Percentiles rank a stretch among this genome's conserved stretches.
Evolutionary conservation across 2,797 vertebrate species (phyloP).

Genomic region (Pseudochromis fuscus): DNA sequence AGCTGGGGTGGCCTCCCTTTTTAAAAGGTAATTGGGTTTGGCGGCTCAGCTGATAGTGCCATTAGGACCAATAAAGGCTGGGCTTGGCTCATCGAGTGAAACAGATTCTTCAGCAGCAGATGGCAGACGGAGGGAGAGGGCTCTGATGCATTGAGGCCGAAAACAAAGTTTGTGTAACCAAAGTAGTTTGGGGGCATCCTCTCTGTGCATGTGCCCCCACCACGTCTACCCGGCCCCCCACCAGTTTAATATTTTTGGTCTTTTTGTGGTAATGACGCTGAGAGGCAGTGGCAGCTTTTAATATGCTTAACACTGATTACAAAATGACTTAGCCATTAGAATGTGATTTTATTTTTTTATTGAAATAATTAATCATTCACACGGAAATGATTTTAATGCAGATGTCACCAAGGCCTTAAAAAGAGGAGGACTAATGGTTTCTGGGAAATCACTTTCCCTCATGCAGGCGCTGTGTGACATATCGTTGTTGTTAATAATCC

Average conservation of each 20-base stretch:
- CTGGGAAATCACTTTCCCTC: conserved; percentile 36
- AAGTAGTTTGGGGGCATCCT: conserved; percentile 82
- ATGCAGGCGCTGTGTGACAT: neutral
- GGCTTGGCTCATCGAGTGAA: conserved; percentile 89
- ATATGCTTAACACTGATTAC: conserved; percentile 52
- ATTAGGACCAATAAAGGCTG: conserved; percentile 91
- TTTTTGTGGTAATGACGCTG: conserved; percentile 1
- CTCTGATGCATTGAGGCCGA: conserved; percentile 82
- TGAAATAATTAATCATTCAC: conserved; percentile 58
- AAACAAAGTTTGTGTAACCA: conserved; percentile 90
- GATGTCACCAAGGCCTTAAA: neutral
- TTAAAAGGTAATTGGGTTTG: conserved; percentile 91
- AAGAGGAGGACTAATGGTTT: conserved; percentile 23
- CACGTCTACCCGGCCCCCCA: neutral
- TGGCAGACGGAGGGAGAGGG: conserved; percentile 84
- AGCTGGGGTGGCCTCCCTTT: conserved; percentile 90
- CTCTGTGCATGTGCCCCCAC: conserved; percentile 13
- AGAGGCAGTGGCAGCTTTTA: conserved; percentile 48
- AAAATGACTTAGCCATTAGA: conserved; percentile 50
- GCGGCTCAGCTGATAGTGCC: conserved; percentile 91
- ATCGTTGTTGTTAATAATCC: conserved; percentile 6
- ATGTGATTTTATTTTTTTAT: conserved; percentile 29
- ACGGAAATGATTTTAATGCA: conserved; percentile 52
- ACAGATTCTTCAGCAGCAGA: conserved; percentile 90
- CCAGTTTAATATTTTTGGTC: conserved; percentile 30